Conservation (phyloP, 2,113 vertebrate species). For the Semicossyphus pulcher region DNA sequence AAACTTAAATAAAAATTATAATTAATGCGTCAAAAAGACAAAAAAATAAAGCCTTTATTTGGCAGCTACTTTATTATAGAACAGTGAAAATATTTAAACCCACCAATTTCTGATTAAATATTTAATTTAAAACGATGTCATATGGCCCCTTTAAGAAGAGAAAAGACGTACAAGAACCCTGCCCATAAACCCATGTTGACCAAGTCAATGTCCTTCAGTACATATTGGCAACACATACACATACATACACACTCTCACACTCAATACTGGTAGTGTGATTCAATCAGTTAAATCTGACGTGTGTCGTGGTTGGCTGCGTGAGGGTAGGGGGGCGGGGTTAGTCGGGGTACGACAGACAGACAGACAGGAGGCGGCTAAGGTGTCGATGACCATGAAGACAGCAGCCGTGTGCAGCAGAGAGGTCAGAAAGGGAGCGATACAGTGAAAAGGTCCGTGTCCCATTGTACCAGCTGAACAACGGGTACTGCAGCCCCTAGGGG, state of each 20-base stretch:
- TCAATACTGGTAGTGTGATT: conserved; percentile 82
- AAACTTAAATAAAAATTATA: neutral
- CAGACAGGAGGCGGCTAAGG: conserved; percentile 49
- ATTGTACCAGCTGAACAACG: conserved; percentile 70
- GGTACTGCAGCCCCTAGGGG: conserved; percentile 69
- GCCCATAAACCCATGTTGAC: conserved; percentile 39
- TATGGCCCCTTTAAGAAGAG: conserved; percentile 67
- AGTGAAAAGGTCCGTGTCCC: conserved; percentile 85
- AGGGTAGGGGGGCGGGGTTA: conserved; percentile 13
- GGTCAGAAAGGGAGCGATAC: conserved; percentile 78
- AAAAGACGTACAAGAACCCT: conserved; percentile 49
- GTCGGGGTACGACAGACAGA: conserved; percentile 27
- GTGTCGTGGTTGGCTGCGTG: conserved; percentile 57
- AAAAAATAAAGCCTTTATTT: conserved; percentile 65
- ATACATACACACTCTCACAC: conserved; percentile 42
- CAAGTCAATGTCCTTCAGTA: conserved; percentile 79
- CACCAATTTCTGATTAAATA: conserved; percentile 64
- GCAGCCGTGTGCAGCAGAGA: conserved; percentile 72
- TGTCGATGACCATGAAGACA: conserved; percentile 56
- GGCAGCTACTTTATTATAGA: conserved; percentile 69
- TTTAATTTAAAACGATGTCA: conserved; percentile 66
- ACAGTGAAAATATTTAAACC: conserved; percentile 62
- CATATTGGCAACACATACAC: conserved; percentile 67
- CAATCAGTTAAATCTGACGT: conserved; percentile 64
- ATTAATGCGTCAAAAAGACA: neutral